phyloP scores from a whole-genome alignment of 1,140 invertebrate genomes.

The Penaeus vannamei region DNA sequence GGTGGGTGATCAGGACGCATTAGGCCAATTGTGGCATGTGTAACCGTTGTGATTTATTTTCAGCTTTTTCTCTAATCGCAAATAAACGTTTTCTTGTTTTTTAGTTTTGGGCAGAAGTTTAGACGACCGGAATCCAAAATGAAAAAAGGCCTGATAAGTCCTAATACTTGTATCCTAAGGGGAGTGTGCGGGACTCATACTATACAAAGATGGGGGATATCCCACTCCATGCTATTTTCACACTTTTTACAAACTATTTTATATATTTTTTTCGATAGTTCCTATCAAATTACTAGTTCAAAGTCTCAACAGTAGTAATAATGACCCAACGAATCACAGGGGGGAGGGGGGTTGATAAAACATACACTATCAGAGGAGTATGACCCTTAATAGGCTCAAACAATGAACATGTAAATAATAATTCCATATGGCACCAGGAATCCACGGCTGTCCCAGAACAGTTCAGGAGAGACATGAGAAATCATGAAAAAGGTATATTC shows the following conservation, averaged over 20 bases:
- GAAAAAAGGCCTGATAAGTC: conserved; percentile 14
- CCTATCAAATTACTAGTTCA: conserved; percentile 34
- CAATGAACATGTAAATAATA: conserved; percentile 37
- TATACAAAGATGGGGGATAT: conserved; percentile 8
- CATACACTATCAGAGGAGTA: conserved; percentile 31
- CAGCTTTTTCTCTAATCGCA: too few relatives aligned
- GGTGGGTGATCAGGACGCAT: too few relatives aligned
- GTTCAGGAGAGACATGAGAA: not conserved
- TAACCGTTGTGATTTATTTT: too few relatives aligned
- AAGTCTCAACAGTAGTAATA: conserved; percentile 29
- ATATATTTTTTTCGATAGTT: conserved; percentile 20
- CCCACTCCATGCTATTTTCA: conserved; percentile 4
- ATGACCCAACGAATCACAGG: conserved; percentile 29
- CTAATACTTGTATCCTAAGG: not conserved
- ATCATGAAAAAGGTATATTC: conserved; percentile 15
- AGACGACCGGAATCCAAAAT: not conserved
- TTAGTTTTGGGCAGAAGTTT: not conserved
- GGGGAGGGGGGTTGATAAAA: conserved; percentile 4
- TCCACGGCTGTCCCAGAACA: conserved; percentile 12
- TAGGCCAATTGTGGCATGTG: too few relatives aligned
- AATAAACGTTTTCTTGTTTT: too few relatives aligned
- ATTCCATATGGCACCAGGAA: conserved; percentile 35
- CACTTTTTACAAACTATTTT: conserved; percentile 29
- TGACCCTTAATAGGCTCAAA: conserved; percentile 14
- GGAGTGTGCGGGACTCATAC: conserved; percentile 12